Evolutionary conservation across 2,888 invertebrate species (phyloP).

Genomic region (Hirtodrosophila alboralis): DNA sequence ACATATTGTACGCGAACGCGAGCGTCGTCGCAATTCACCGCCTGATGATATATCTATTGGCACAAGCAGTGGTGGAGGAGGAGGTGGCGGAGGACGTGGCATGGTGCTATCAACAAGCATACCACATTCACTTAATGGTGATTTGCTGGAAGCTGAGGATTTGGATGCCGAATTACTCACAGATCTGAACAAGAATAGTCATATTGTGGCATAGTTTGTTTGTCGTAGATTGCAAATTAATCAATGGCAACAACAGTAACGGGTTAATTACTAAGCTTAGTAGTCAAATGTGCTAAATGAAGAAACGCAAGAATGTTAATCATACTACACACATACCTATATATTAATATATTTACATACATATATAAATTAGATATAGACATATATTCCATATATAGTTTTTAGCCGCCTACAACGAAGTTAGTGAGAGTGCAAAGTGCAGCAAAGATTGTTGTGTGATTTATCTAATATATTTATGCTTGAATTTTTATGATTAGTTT

Average conservation of each 20-base stretch:
- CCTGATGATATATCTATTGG: slow-evolving; percentile 78
- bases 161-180: slow-evolving; percentile 83
- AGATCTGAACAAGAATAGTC: slow-evolving; percentile 84
- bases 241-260: slow-evolving; percentile 53
- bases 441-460: slow-evolving; percentile 70
- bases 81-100: slow-evolving; percentile 59
- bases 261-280: slow-evolving; percentile 75
- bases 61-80: slow-evolving; percentile 42
- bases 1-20: slow-evolving; percentile 88
- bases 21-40: slow-evolving; percentile 80
- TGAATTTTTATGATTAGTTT: slow-evolving; percentile 54
- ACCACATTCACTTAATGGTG: slow-evolving; percentile 81
- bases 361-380: slow-evolving; percentile 35
- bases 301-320: slow-evolving; percentile 55
- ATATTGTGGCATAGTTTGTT: slow-evolving; percentile 82
- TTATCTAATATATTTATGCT: slow-evolving; percentile 65
- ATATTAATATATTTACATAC: slow-evolving; percentile 56
- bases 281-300: slow-evolving; percentile 72
- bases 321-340: slow-evolving; percentile 43
- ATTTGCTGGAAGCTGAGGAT: slow-evolving; percentile 83
- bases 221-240: slow-evolving; percentile 19
- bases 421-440: slow-evolving; percentile 63
- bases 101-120: slow-evolving; percentile 69
- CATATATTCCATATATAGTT: slow-evolving; percentile 52
- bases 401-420: slow-evolving; percentile 72